These are phyloP conservation scores for Hippocampus kuda DNA, from an alignment of 2,797 vertebrate genomes.

Conservation along the genomic window DNA sequence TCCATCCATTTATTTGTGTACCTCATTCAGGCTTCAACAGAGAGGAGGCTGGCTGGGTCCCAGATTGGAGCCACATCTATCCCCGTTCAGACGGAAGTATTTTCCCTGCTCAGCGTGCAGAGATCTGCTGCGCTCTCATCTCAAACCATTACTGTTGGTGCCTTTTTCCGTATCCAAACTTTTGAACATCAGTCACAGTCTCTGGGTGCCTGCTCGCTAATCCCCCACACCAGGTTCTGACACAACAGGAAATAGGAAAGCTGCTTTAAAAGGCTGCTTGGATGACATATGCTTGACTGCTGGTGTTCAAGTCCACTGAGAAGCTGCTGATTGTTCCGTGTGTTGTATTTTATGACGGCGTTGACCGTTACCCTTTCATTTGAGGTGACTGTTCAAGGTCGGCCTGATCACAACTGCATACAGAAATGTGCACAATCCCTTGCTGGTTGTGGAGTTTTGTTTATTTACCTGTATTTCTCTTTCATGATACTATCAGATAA, in stretches of 20 bases:
- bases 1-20: conserved; percentile 57
- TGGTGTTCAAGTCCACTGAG: conserved; percentile 10
- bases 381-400: conserved; percentile 45
- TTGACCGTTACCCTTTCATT: conserved; percentile 43
- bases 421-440: conserved; percentile 32
- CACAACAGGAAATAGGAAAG: conserved; percentile 54
- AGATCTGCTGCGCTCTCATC: conserved; percentile 67
- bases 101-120: conserved; percentile 52
- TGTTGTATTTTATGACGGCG: conserved; percentile 45
- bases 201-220: conserved; percentile 39
- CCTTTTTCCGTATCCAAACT: conserved; percentile 60
- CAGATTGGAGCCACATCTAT: conserved; percentile 66
- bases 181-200: conserved; percentile 62
- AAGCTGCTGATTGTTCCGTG: background rate
- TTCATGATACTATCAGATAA: background rate
- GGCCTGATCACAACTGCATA: conserved; percentile 54
- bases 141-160: conserved; percentile 66
- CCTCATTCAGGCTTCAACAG: conserved; percentile 57
- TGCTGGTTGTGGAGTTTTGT: background rate
- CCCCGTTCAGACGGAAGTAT: conserved; percentile 55
- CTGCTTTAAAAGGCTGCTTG: conserved; percentile 44
- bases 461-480: background rate
- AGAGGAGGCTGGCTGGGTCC: conserved; percentile 61
- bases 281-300: conserved; percentile 31
- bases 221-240: conserved; percentile 40